Evolutionary conservation across 2,888 invertebrate genomes (phyloP), one percentile per base, ranked within the genome.

Genomic region (Drosophila greeni): DNA sequence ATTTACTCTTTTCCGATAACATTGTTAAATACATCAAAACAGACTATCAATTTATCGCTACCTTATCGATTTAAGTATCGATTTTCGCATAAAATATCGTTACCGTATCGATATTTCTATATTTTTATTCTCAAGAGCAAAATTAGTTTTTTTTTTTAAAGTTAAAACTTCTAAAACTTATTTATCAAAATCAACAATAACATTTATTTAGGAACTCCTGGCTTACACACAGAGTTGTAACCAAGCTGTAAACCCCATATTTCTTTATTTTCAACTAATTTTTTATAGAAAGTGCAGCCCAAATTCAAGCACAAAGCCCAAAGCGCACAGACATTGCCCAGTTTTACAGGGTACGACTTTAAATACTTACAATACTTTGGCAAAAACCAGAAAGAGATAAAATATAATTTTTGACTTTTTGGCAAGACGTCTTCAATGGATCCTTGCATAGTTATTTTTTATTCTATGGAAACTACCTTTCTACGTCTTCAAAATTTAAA

Each of bases 301-400:
- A 65, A 51, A 62, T 65, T 62, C 62, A 62, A 62, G 62, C 62
- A 43, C 62, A 62, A 65, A 62, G 31, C 66, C 51, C 6, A 31
- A 51, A 48, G 20, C 45, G 45, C 60, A 47, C 62, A 65, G 51
- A 43, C n/a, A n/a, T 51, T 65, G 18, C 36, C 66, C 29, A 43
- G 18, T 45, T 34, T 61, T 16, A 14, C 20, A 14, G 31, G 31
- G 37, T 39, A 61, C 40, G 11, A 3, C 33, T 26, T 40, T 14
- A 37, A 37, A 29, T 14, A 20, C 14, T 29, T 26, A 26, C 4
- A 16, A 37, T 16, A 14, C 3, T 16, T 39, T 60, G 45, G 45
- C 20, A n/a, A 34, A 34, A 34, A 11, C 18, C n/a, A 20, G 55
- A 1, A 36, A 20, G 20, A 24, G 9, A 26, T 12, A 1, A 49